Percentiles rank a stretch among this genome's conserved stretches.
These are phyloP conservation scores for Auanema sp. DNA, from an alignment of 2,888 invertebrate species.

Conservation along the genomic window DNA sequence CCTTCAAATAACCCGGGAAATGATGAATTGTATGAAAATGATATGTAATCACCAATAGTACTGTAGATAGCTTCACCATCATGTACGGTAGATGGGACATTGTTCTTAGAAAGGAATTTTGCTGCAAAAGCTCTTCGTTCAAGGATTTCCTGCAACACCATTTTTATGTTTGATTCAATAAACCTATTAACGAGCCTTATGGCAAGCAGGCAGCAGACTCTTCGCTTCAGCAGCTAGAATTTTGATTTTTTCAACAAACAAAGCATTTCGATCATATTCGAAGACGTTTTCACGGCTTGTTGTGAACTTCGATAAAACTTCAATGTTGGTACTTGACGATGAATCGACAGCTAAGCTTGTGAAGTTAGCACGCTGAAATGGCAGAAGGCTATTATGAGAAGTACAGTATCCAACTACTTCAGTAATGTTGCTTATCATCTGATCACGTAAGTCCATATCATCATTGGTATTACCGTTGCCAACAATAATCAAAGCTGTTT, in stretches of 20 bases:
- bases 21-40: too few species aligned
- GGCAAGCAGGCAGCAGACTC: slow-evolving; percentile 9
- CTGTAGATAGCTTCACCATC: too few species aligned
- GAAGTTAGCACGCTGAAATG: slow-evolving; percentile 9
- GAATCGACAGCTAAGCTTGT: slow-evolving; percentile 29
- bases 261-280: slow-evolving; percentile 36
- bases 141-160: too few species aligned
- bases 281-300: slow-evolving; percentile 38
- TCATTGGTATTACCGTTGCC: neutral
- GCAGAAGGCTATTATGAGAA: neutral
- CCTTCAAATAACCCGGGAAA: too few species aligned
- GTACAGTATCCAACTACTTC: neutral
- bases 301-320: slow-evolving; percentile 16
- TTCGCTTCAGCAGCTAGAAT: slow-evolving; percentile 21
- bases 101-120: too few species aligned
- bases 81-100: too few species aligned
- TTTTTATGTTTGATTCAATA: neutral
- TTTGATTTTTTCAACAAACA: slow-evolving; percentile 39
- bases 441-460: slow-evolving; percentile 11
- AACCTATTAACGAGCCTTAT: neutral
- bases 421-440: neutral
- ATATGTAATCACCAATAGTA: too few species aligned
- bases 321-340: slow-evolving; percentile 20
- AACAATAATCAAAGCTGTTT: slow-evolving; percentile 2
- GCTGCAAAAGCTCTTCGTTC: too few species aligned